phyloP scores from a whole-genome alignment of 53 echinoderm and acorn worm species.

The Holothuria scabra region DNA sequence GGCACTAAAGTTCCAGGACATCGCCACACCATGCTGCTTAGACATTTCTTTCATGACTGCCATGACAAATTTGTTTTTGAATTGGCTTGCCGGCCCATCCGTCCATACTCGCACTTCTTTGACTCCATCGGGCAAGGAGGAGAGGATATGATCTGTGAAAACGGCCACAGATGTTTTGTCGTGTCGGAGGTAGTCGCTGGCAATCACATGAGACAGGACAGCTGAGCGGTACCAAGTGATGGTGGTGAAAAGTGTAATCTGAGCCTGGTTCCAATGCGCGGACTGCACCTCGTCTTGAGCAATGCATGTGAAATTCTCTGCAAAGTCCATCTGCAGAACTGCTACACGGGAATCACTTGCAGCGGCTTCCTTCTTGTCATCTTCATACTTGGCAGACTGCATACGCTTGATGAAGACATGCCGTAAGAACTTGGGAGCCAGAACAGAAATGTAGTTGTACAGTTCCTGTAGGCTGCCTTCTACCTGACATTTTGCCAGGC shows the following conservation, averaged over 20 bases:
- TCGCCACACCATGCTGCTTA: conserved; percentile 14
- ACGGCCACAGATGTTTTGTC: too few relatives aligned
- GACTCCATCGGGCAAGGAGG: conserved; percentile 1
- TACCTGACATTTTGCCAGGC: conserved; percentile 15
- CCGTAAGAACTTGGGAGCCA: not conserved
- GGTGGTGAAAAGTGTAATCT: conserved; percentile 18
- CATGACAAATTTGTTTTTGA: conserved; percentile 37
- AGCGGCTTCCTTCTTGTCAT: not conserved
- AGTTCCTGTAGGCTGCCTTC: not conserved
- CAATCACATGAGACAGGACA: conserved; percentile 15
- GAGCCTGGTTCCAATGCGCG: conserved; percentile 22
- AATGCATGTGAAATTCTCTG: conserved; percentile 8
- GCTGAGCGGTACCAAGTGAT: conserved; percentile 5
- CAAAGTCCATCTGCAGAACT: conserved; percentile 29
- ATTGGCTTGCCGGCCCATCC: conserved; percentile 5
- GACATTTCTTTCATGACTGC: not conserved
- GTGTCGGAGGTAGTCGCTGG: too few relatives aligned
- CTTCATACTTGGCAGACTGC: conserved; percentile 12
- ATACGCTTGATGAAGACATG: conserved; percentile 1
- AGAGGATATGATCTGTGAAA: conserved; percentile 10
- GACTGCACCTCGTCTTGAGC: conserved; percentile 22
- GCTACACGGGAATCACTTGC: conserved; percentile 10
- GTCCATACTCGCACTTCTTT: conserved; percentile 20
- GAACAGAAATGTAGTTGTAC: conserved; percentile 19
- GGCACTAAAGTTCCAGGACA: conserved; percentile 38